phyloP scores from a whole-genome alignment of 2,113 vertebrate species.

The Camarhynchus parvulus region DNA sequence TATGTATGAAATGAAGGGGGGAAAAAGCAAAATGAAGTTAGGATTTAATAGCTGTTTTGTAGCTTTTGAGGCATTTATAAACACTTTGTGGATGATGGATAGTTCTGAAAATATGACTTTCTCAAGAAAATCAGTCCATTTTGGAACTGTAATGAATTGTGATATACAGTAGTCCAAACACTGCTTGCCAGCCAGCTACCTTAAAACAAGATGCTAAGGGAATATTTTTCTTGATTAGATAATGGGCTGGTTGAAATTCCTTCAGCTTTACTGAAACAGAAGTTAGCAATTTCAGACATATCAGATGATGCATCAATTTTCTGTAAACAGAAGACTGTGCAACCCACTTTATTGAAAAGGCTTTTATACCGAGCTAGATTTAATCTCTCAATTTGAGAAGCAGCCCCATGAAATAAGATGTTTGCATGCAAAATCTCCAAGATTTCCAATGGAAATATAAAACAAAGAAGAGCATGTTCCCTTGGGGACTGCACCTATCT shows the following conservation, averaged over 20 bases:
- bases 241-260: slow-evolving; percentile 77
- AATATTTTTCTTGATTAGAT: slow-evolving; percentile 79
- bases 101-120: slow-evolving; percentile 64
- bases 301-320: slow-evolving; percentile 83
- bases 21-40: not conserved
- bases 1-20: not conserved
- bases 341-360: slow-evolving; percentile 82
- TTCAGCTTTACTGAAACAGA: slow-evolving; percentile 76
- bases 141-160: slow-evolving; percentile 66
- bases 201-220: slow-evolving; percentile 74
- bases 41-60: slow-evolving; percentile 22
- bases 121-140: slow-evolving; percentile 63
- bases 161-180: slow-evolving; percentile 65
- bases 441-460: slow-evolving; percentile 84
- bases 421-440: slow-evolving; percentile 83
- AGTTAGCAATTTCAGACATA: slow-evolving; percentile 79
- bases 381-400: slow-evolving; percentile 86
- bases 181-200: slow-evolving; percentile 71
- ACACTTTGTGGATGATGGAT: slow-evolving; percentile 61
- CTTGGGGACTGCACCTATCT: slow-evolving; percentile 81
- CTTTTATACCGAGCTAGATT: slow-evolving; percentile 77
- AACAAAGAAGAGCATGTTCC: slow-evolving; percentile 79
- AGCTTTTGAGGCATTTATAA: slow-evolving; percentile 23
- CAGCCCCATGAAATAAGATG: slow-evolving; percentile 85
- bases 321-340: slow-evolving; percentile 78